Base-by-base conservation (phyloP, 2,888 invertebrate genomes). In the Pristionchus maxplancki region DNA sequence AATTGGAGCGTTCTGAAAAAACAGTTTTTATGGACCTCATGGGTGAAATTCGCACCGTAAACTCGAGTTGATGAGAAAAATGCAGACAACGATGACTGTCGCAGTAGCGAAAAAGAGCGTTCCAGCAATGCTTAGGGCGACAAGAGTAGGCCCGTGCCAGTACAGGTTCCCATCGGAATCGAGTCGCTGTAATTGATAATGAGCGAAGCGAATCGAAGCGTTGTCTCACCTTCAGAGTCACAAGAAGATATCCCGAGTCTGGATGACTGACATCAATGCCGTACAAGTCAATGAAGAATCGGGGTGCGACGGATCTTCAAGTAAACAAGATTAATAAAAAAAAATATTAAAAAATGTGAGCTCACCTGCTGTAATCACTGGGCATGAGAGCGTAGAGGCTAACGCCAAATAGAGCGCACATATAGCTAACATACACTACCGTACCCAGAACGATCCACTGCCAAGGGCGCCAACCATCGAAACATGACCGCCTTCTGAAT, bases 201-300 rank as follows among this genome's bases (percentile, higher is more conserved):
- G n/a, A n/a, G n/a, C n/a, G n/a, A n/a, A n/a, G n/a, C n/a, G n/a
- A 5, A 64, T 64, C 64, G 64, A 31, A 24, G 6, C 11, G 44
- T 9, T 44, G 6, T 11, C 44, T 6, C 4, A 78, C 78, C 78
- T 78, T 78, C 44, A 40, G 28, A 28, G 78, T 44, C 2, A 78
- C n/a, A 24, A 40, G 78, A 20, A 78, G 28, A 6, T 28, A 44
- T 34, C 78, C 78, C 24, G 37, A 11, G 28, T 78, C 44, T 0
- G 78, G 78, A 28, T 78, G 48, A 24, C 44, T 78, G 2, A 17
- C 78, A 44, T 48, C 44, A 4, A 78, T 28, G 17, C 28, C 44
- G 44, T 78, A 78, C 44, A 78, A 40, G 2, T 78, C 78, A 28
- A n/a, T 28, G 44, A 78, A 78, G 78, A 78, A 78, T 13, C n/a